These are phyloP conservation scores for Mus spretus DNA, from an alignment of 2,797 vertebrate genomes.

Conservation along the genomic window DNA sequence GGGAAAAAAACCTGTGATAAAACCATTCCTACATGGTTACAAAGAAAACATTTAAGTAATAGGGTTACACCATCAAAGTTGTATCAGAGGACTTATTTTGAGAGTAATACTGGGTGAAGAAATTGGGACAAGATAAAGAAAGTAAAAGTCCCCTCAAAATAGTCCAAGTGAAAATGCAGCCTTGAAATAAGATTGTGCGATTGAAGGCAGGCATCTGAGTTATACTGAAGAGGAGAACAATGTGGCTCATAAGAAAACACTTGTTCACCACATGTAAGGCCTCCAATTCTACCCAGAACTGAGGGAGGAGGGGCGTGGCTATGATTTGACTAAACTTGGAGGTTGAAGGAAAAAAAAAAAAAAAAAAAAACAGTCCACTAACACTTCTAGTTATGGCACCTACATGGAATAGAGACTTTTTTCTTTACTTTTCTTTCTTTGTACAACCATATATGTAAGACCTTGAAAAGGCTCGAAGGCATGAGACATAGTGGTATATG, in stretches of 20 bases:
- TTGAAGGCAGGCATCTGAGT: not conserved
- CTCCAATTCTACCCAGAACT: not conserved
- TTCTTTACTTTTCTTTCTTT: not conserved
- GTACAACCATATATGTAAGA: not conserved
- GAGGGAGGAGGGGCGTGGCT: not conserved
- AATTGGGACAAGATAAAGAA: not conserved
- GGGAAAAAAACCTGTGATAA: not conserved
- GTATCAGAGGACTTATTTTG: not conserved
- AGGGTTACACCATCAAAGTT: not conserved
- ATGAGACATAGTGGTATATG: not conserved
- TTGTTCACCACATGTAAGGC: not conserved
- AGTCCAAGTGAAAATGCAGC: not conserved
- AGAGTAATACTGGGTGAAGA: not conserved
- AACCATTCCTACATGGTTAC: not conserved
- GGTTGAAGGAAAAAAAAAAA: not conserved
- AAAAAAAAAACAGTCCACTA: not conserved
- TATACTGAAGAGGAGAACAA: not conserved
- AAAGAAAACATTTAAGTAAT: not conserved
- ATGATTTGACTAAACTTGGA: constrained; percentile 1
- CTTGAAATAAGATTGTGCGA: not conserved
- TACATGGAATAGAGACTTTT: not conserved
- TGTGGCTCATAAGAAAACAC: not conserved
- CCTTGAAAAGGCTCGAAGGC: not conserved
- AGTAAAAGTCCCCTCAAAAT: not conserved
- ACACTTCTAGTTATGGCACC: not conserved